phyloP scores from a whole-genome alignment of 2,888 invertebrate genomes.

The Sipha maydis region DNA sequence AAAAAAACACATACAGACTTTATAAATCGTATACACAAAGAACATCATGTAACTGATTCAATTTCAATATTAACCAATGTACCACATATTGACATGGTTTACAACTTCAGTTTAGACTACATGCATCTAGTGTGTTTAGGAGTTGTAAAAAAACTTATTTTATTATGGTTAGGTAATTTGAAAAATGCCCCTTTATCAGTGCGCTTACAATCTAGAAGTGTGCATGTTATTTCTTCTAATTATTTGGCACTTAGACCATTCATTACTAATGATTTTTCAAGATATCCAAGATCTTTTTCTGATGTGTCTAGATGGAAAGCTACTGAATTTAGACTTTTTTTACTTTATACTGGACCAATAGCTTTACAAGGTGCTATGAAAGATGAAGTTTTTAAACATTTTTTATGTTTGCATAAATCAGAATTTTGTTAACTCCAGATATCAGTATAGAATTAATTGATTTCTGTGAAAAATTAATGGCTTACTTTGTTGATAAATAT shows the following conservation, averaged over 20 bases:
- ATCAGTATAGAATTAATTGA: constrained; percentile 3
- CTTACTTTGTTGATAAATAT: constrained; percentile 3
- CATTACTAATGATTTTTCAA: not conserved
- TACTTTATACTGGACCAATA: no score
- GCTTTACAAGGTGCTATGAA: no score
- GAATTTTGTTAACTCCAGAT: constrained; percentile 11
- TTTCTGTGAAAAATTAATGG: not conserved
- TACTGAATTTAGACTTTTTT: not conserved
- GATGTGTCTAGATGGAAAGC: not conserved
- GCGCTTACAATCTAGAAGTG: constrained; percentile 6
- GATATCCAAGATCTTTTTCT: not conserved
- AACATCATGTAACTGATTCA: constrained; percentile 6
- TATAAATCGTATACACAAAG: not conserved
- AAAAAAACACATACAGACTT: constrained; percentile 20
- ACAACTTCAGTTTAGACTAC: constrained; percentile 1
- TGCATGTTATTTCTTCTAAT: constrained; percentile 18
- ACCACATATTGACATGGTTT: constrained; percentile 17
- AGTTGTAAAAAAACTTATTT: constrained; percentile 21
- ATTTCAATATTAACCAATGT: constrained; percentile 13
- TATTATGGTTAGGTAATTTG: constrained; percentile 12
- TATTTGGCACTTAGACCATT: not conserved
- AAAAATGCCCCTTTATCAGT: constrained; percentile 10
- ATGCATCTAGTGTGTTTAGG: constrained; percentile 23
- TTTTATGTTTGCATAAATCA: constrained; percentile 9
- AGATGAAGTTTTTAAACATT: not conserved